Evolutionary conservation across 2,888 invertebrate genomes (phyloP), one percentile per base, ranked within the genome.

Genomic region (Proisotoma minuta): DNA sequence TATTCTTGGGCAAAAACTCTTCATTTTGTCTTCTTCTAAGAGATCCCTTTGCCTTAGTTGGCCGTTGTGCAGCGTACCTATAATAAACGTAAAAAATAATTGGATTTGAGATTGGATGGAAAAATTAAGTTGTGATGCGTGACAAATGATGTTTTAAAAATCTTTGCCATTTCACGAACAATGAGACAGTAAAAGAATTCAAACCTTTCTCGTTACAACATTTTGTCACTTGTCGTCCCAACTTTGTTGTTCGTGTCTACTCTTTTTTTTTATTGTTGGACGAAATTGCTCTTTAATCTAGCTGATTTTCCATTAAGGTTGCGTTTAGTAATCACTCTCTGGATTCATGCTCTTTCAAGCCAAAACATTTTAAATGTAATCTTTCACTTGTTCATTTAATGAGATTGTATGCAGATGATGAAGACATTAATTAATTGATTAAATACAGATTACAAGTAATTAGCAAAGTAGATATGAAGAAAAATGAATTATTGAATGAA

Each of bases 101-200:
- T 69, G 69, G 67, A 69, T 69, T 69, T 65, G 63, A 69, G 67
- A 67, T 69, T 69, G 65, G 65, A 65, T 62, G 60, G 61, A 57
- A 67, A 69, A 69, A 69, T 69, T 69, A 69, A 69, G 69, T 66
- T 69, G 61, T 67, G 69, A 65, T 67, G 69, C 69, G 69, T 67
- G 67, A 69, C 69, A 67, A 69, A 69, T 69, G 65, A 69, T 59
- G 64, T 65, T 65, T 65, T 54, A 54, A 54, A 54, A 54, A 54
- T 54, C 54, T 39, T 54, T 54, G 54, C 54, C 34, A 54, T 54
- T 54, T 54, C 54, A 54, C 40, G 54, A 54, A 54, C 54, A 54
- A 54, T 54, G 54, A 54, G 54, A 54, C 40, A 54, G 39, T 39
- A n/a, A 20, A 28, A 34, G 54, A 54, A 26, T 54, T 54, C 54